These are phyloP conservation scores for Nesoenas mayeri DNA, from an alignment of 2,113 vertebrate genomes.

Conservation along the genomic window DNA sequence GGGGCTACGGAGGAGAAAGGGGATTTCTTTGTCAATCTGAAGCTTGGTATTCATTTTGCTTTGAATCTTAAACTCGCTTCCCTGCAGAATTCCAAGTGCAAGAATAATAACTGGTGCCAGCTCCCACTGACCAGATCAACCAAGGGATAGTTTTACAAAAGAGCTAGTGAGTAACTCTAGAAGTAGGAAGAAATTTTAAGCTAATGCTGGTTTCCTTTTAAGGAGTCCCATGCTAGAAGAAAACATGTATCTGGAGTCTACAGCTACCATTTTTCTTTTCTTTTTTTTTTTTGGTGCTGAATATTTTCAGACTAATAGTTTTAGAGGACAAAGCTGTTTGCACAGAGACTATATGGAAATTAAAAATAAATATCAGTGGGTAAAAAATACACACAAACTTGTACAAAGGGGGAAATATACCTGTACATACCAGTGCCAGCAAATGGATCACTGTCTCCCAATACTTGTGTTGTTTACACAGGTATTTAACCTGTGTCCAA, in stretches of 20 bases:
- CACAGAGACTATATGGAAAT: not conserved
- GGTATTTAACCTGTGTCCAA: not conserved
- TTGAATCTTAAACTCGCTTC: not conserved
- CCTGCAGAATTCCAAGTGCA: not conserved
- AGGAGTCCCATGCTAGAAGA: not conserved
- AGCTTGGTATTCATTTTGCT: not conserved
- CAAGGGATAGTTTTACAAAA: not conserved
- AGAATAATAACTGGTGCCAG: conserved; percentile 7
- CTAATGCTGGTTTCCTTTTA: not conserved
- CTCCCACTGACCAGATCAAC: not conserved
- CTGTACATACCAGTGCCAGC: not conserved
- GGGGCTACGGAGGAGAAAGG: not conserved
- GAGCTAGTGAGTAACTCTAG: not conserved
- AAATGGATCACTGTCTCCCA: not conserved
- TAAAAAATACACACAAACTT: not conserved
- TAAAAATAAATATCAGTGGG: not conserved
- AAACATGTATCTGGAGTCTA: not conserved
- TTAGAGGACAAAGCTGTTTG: not conserved
- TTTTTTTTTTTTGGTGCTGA: not conserved
- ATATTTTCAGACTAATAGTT: not conserved
- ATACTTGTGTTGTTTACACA: not conserved
- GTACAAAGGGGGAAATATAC: not conserved
- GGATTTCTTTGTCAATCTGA: conserved; percentile 10
- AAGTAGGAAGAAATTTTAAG: not conserved
- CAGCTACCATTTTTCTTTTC: not conserved